phyloP scores from a whole-genome alignment of 1,140 invertebrate species.

The Yoshiicerus persimilis region DNA sequence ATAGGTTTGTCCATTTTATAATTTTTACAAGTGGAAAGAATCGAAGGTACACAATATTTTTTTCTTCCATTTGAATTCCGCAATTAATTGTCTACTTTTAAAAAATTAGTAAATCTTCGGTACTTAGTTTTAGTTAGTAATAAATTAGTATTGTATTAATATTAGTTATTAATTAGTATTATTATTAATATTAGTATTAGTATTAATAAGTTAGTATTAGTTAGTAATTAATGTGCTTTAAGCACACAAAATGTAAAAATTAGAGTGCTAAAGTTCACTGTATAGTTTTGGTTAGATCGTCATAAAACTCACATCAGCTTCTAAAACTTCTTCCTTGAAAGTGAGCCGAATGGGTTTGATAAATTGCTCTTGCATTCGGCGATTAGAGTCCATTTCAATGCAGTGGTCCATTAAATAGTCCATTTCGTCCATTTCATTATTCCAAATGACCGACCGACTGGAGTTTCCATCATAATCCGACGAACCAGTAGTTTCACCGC shows the following conservation, averaged over 20 bases:
- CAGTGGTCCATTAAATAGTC: slow-evolving; percentile 84
- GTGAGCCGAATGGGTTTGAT: slow-evolving; percentile 81
- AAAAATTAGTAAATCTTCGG: neutral
- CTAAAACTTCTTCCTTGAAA: slow-evolving; percentile 74
- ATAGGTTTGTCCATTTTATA: too few species aligned
- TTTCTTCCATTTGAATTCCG: neutral
- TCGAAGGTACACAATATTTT: too few species aligned
- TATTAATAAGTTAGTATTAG: too few species aligned
- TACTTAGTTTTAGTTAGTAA: neutral
- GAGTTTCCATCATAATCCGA: slow-evolving; percentile 47
- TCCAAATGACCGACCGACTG: slow-evolving; percentile 45
- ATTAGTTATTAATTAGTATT: too few species aligned
- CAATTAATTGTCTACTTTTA: too few species aligned
- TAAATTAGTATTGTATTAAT: neutral
- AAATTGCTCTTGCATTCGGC: slow-evolving; percentile 83
- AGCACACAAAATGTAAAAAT: neutral
- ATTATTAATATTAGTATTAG: too few species aligned
- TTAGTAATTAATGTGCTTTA: too few species aligned
- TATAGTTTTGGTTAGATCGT: neutral
- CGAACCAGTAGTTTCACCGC: slow-evolving; percentile 26
- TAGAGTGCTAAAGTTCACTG: neutral
- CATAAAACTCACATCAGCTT: slow-evolving; percentile 62
- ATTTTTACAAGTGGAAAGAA: too few species aligned
- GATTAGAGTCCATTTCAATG: slow-evolving; percentile 91
- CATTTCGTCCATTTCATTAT: slow-evolving; percentile 34